These are phyloP conservation scores for Tinamus guttatus DNA, from an alignment of 2,113 vertebrate species.

Conservation along the genomic window DNA sequence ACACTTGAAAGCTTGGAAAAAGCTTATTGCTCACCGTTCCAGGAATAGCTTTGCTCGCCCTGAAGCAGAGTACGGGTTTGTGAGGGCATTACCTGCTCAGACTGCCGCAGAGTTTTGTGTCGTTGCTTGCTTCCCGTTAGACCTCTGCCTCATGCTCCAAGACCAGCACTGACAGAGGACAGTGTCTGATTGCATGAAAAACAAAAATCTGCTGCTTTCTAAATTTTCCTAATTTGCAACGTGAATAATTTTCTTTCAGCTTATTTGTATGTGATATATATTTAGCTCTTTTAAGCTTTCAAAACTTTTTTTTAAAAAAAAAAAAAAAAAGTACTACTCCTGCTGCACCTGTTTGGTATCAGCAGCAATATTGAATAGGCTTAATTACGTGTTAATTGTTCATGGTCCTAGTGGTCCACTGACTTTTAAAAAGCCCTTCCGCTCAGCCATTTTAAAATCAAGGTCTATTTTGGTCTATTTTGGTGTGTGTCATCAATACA, in stretches of 20 bases:
- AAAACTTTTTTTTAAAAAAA: too few relatives aligned
- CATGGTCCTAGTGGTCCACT: not conserved
- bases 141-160: not conserved
- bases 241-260: not conserved
- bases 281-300: not conserved
- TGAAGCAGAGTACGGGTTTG: not conserved
- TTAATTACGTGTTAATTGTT: conserved; percentile 39
- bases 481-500: not conserved
- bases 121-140: not conserved
- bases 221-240: not conserved
- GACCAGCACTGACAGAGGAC: not conserved
- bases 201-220: rapidly evolving
- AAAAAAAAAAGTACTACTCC: too few relatives aligned
- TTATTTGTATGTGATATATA: not conserved
- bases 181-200: not conserved
- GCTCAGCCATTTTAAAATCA: not conserved
- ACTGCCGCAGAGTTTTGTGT: not conserved
- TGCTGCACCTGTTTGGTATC: conserved; percentile 22
- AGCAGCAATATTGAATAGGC: not conserved
- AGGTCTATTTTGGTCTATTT: not conserved
- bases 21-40: not conserved
- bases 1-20: not conserved
- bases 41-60: not conserved
- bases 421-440: conserved; percentile 4
- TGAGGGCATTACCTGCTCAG: not conserved